Base-by-base conservation (phyloP, 2,797 vertebrate genomes). In the Lophotriccus pileatus region DNA sequence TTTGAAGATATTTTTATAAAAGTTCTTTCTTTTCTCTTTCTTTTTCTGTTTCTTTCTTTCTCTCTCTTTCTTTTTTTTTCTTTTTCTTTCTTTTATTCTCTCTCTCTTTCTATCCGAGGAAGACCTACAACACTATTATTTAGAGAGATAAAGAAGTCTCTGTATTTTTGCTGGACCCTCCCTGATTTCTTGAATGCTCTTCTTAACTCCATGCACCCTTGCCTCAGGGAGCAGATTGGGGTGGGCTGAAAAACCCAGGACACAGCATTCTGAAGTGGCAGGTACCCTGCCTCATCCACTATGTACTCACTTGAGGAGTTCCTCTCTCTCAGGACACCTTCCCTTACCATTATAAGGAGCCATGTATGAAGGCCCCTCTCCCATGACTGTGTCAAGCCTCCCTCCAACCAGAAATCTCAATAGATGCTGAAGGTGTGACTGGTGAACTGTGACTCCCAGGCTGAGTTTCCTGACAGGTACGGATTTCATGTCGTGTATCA, bases 221-320 rank as follows among this genome's bases (percentile, higher is more conserved):
- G 18, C 74, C 43, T 50, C 14, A 5, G 12, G 47, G 14, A 84
- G 17, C 37, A 59, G 56, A 10, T 4, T 47, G 14, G 13, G 36
- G 28, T 53, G 62, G 30, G 19, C 37, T 87, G 46, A 27, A 93
- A 75, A 84, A 25, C 27, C 20, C 47, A 56, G 34, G 12, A n/a
- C 16, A 25, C 0, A 10, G 14, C 56, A n/a, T 58, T 39, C 37
- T 28, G 46, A 67, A n/a, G 12, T 24, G 16, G 13, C 23, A 20
- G 16, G n/a, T 44, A 21, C 7, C 11, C 50, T 52, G 50, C 50
- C 50, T 74, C 32, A 25, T 4, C 20, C n/a, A 18, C 12, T 14
- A 15, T 1, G 0, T 9, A 1, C 14, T 58, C 80, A 11, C 12
- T 20, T 21, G n/a, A 1, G 3, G 69, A 64, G 12, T 1, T 15